These are phyloP conservation scores for Cetonia aurata DNA, from an alignment of 2,888 invertebrate genomes.

Conservation along the genomic window DNA sequence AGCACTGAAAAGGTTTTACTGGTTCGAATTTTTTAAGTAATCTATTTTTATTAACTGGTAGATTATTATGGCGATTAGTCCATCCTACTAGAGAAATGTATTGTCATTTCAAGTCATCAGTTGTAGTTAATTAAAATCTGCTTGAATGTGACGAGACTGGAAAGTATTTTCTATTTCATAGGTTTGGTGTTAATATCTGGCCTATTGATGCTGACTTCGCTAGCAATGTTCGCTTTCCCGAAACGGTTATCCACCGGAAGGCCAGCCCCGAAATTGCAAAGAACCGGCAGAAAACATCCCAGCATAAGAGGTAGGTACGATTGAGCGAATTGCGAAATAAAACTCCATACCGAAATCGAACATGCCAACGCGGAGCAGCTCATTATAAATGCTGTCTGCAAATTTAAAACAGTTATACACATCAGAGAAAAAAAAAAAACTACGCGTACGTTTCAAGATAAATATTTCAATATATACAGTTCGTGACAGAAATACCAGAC, in stretches of 20 bases:
- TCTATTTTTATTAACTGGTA: no score
- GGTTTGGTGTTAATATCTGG: conserved; percentile 88
- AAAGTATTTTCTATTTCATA: conserved; percentile 57
- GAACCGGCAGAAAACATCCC: conserved; percentile 65
- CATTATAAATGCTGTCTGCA: conserved; percentile 38
- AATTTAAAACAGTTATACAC: conserved; percentile 38
- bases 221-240: conserved; percentile 94
- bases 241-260: conserved; percentile 73
- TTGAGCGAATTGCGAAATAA: conserved; percentile 10
- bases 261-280: conserved; percentile 64
- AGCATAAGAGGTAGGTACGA: conserved; percentile 65
- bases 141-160: no score
- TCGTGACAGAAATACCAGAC: conserved; percentile 25
- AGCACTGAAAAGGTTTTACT: no score
- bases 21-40: no score
- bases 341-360: conserved; percentile 4
- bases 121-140: no score
- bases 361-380: conserved; percentile 18
- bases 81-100: no score
- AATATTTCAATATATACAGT: conserved; percentile 33
- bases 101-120: no score
- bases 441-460: conserved; percentile 28
- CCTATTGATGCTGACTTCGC: conserved; percentile 84
- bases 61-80: no score
- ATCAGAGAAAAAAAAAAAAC: conserved; percentile 23